phyloP scores from a whole-genome alignment of 1,140 invertebrate genomes.

The Cylas formicarius region DNA sequence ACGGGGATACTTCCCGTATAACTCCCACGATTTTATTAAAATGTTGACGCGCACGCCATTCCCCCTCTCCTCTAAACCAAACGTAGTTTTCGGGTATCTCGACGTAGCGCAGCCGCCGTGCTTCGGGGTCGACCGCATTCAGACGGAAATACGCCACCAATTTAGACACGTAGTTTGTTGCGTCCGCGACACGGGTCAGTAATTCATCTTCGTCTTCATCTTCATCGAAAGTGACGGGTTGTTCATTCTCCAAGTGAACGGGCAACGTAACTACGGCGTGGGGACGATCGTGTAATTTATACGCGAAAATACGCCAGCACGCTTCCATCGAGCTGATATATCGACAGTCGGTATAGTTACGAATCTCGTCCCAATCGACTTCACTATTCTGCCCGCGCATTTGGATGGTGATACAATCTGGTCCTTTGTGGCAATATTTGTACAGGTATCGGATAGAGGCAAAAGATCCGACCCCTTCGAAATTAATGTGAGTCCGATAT shows the following conservation, averaged over 20 bases:
- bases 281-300: slow-evolving; percentile 6
- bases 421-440: slow-evolving; percentile 7
- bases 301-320: slow-evolving; percentile 9
- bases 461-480: neutral
- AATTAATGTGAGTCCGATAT: slow-evolving; percentile 10
- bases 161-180: too few species aligned
- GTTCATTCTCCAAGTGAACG: neutral
- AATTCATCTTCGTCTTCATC: neutral
- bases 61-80: too few species aligned
- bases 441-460: slow-evolving; percentile 2
- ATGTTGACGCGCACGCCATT: too few species aligned
- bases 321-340: slow-evolving; percentile 14
- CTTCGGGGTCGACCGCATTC: neutral
- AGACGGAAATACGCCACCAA: too few species aligned
- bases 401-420: too few species aligned
- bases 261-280: slow-evolving; percentile 7
- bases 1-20: slow-evolving; percentile 1
- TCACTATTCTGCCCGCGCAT: too few species aligned
- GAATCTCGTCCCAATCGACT: slow-evolving; percentile 11
- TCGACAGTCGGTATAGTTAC: slow-evolving; percentile 8
- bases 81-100: too few species aligned
- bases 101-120: neutral
- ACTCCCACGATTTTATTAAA: too few species aligned
- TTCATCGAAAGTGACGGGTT: neutral
- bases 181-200: neutral